Conservation (phyloP, 2,797 vertebrate species). For the Cirrhinus molitorella region DNA sequence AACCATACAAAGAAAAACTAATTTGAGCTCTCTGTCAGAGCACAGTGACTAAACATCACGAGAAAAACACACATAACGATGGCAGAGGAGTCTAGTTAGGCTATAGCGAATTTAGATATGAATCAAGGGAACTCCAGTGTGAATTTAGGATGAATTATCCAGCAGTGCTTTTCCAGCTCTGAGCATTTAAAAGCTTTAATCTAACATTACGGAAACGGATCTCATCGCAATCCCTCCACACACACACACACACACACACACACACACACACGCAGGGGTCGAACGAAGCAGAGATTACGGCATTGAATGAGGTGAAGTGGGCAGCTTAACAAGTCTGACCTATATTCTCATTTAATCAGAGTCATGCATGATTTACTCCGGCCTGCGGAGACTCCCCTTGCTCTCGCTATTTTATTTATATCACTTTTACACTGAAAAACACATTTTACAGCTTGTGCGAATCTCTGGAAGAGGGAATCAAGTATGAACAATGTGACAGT, state of each 20-base stretch:
- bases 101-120: neutral
- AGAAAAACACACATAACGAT: neutral
- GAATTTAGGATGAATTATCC: conserved; percentile 4
- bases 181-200: conserved; percentile 40
- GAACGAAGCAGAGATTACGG: conserved; percentile 56
- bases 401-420: neutral
- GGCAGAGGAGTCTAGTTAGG: neutral
- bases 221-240: conserved; percentile 39
- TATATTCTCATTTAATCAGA: conserved; percentile 76
- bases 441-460: neutral
- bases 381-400: neutral
- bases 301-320: conserved; percentile 68
- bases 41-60: conserved; percentile 18
- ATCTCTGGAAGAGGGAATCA: no score
- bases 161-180: conserved; percentile 3
- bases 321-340: conserved; percentile 71
- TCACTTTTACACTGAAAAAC: neutral
- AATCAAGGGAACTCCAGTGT: neutral
- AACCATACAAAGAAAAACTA: neutral
- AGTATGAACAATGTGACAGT: no score
- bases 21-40: conserved; percentile 18
- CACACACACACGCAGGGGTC: neutral
- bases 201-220: conserved; percentile 43
- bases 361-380: conserved; percentile 52
- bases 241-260: conserved; percentile 37